Evolutionary conservation across 2,888 invertebrate genomes (phyloP), one percentile per base, ranked within the genome.

Genomic region (Deilephila elpenor): DNA sequence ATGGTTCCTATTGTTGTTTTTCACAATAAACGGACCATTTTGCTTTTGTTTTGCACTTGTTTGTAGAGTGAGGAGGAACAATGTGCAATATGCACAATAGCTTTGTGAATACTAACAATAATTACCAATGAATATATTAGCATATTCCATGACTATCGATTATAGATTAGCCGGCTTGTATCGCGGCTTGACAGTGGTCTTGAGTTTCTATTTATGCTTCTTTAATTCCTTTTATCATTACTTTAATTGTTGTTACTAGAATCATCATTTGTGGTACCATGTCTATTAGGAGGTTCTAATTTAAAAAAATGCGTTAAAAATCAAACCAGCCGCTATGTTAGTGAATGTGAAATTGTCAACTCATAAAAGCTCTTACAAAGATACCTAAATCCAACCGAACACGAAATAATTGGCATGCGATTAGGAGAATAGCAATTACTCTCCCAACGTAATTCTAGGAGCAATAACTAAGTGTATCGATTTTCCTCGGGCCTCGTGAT

Each of bases 81-180:
- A 62, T 62, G 32, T 62, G 19, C 17, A 62, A 62, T 34, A 34
- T 62, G 34, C n/a, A 62, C 61, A 34, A 62, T 62, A n/a, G 61
- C n/a, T 32, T 19, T 62, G 61, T 62, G 34, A 62, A 62, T 32
- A 62, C 61, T 19, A 62, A 34, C 61, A 32, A 62, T 62, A 19
- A 62, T 34, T 62, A 62, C 61, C 6, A n/a, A 34, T 62, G 61
- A 17, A 62, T 62, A 34, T 32, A 32, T 62, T 62, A 34, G 61
- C 61, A 62, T 62, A 62, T 1, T 32, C 34, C 32, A 62, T 62
- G 19, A 34, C 61, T 32, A 61, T 61, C 8, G 32, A 61, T 61
- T 61, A 19, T 29, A 29, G 11, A 17, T 62, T 14, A 32, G 61
- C 17, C 60, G 25, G 25, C 29, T 17, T 29, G 17, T 7, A 11